These are phyloP conservation scores for Chaetura pelagica DNA, from an alignment of 2,113 vertebrate genomes.

Conservation along the genomic window DNA sequence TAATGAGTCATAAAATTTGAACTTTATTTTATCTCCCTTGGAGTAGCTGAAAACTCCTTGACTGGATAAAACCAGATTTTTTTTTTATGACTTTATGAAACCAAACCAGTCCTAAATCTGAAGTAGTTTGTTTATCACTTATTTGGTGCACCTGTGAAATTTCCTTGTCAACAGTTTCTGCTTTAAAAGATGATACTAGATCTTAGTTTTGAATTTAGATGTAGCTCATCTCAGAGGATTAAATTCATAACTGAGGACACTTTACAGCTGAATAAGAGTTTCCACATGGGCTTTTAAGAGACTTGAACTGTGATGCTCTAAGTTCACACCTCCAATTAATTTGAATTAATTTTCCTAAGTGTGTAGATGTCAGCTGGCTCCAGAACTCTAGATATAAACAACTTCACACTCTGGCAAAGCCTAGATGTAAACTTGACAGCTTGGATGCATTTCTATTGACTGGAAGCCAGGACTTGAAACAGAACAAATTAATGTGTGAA, in stretches of 20 bases:
- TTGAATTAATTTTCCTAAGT: constrained; percentile 70
- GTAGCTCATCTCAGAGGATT: constrained; percentile 37
- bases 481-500: constrained; percentile 59
- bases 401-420: constrained; percentile 69
- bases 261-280: constrained; percentile 70
- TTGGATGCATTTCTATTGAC: constrained; percentile 63
- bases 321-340: constrained; percentile 72
- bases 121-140: constrained; percentile 71
- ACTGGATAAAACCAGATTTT: background rate
- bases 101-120: constrained; percentile 59
- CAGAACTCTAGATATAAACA: constrained; percentile 66
- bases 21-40: background rate
- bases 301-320: constrained; percentile 46
- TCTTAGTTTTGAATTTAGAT: constrained; percentile 65
- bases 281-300: constrained; percentile 63
- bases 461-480: constrained; percentile 61
- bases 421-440: constrained; percentile 71
- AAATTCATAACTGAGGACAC: constrained; percentile 65
- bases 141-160: constrained; percentile 68
- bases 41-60: constrained; percentile 15
- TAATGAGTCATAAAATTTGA: constrained; percentile 4
- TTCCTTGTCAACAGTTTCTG: constrained; percentile 61
- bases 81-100: background rate
- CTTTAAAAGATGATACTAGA: constrained; percentile 51
- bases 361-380: constrained; percentile 65